Conservation (phyloP, 2,797 vertebrate genomes). For the Clarias pachynema region DNA sequence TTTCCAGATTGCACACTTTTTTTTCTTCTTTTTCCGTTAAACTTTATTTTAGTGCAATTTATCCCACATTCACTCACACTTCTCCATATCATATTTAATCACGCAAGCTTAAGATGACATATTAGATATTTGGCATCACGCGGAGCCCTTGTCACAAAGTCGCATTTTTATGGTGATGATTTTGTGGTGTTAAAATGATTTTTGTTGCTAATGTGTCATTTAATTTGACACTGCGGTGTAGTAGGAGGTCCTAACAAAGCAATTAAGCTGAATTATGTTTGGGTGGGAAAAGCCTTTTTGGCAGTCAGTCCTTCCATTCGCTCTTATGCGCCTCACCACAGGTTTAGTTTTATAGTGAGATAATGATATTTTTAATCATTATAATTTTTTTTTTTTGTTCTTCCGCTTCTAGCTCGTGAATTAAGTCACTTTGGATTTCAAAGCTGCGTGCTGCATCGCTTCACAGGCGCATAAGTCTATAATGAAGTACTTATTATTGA, state of each 20-base stretch:
- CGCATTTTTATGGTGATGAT: slow-evolving; percentile 22
- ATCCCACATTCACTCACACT: slow-evolving; percentile 24
- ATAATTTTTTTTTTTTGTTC: slow-evolving; percentile 17
- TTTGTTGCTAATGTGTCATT: slow-evolving; percentile 26
- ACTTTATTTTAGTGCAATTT: slow-evolving; percentile 20
- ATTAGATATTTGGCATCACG: slow-evolving; percentile 36
- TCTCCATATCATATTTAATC: slow-evolving; percentile 20
- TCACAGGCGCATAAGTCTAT: slow-evolving; percentile 54
- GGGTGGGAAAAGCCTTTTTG: slow-evolving; percentile 54
- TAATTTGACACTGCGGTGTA: slow-evolving; percentile 45
- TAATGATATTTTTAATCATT: slow-evolving; percentile 26
- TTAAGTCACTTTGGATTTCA: slow-evolving; percentile 57
- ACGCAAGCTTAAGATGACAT: slow-evolving; percentile 24
- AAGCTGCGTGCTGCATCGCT: slow-evolving; percentile 54
- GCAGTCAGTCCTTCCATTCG: slow-evolving; percentile 39
- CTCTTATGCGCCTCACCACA: slow-evolving; percentile 33
- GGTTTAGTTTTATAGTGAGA: slow-evolving; percentile 41
- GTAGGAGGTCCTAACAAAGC: slow-evolving; percentile 40
- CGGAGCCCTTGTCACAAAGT: slow-evolving; percentile 14
- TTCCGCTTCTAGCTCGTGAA: slow-evolving; percentile 37
- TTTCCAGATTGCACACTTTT: slow-evolving; percentile 25
- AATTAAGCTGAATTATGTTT: slow-evolving; percentile 59
- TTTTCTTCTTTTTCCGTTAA: slow-evolving; percentile 2
- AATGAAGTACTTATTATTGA: slow-evolving; percentile 62
- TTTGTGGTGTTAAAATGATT: slow-evolving; percentile 27